A percentile compares a stretch with the other conserved stretches of the same genome.
Evolutionary conservation across 2,797 vertebrate species (phyloP).

Genomic region (Antennarius maculatus): DNA sequence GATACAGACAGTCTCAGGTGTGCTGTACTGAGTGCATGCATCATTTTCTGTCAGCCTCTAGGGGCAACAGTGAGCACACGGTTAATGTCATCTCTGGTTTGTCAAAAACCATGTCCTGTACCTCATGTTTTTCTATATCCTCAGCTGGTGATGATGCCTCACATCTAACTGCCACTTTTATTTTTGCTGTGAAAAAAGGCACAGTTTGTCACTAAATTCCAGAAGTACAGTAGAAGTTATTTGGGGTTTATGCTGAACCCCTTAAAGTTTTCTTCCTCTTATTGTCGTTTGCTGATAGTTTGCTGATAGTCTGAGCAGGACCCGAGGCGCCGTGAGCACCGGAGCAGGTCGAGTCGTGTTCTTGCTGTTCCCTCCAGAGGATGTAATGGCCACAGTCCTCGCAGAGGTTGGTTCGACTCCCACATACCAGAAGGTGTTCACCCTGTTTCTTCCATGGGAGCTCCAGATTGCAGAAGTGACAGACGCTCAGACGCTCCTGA

Average conservation of each 20-base stretch:
- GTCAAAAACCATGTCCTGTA: conserved; percentile 28
- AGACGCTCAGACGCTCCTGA: conserved; percentile 60
- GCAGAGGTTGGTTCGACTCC: conserved; percentile 78
- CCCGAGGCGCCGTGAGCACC: background rate
- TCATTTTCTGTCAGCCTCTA: too few relatives aligned
- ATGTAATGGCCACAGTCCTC: conserved; percentile 75
- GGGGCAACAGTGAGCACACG: too few relatives aligned
- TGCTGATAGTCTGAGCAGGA: background rate
- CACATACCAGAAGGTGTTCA: conserved; percentile 73
- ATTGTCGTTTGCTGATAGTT: background rate
- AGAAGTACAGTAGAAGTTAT: background rate
- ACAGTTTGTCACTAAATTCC: background rate
- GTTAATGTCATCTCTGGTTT: too few relatives aligned
- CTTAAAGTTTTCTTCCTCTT: background rate
- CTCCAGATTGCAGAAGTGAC: conserved; percentile 81
- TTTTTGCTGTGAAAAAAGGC: conserved; percentile 24
- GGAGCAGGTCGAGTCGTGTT: conserved; percentile 64
- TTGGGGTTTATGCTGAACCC: background rate
- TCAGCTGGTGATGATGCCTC: conserved; percentile 54
- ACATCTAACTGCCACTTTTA: conserved; percentile 40
- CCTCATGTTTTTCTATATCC: conserved; percentile 69
- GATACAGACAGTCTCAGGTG: background rate
- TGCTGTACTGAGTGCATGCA: too few relatives aligned
- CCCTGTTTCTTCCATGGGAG: conserved; percentile 67
- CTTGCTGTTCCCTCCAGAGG: conserved; percentile 56